phyloP scores from a whole-genome alignment of 2,888 invertebrate species.

The Limnephilus auricula region DNA sequence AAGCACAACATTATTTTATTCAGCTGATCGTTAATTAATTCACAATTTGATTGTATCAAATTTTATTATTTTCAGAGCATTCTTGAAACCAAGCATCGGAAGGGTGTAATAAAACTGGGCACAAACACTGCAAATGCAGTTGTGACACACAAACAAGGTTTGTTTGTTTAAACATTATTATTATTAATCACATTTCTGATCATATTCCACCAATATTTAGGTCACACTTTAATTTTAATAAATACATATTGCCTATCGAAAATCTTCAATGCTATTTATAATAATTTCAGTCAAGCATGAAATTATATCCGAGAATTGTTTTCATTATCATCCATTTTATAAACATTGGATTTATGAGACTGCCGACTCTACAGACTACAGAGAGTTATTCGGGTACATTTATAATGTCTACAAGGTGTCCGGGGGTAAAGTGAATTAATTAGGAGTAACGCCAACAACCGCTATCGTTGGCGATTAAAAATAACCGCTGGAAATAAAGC shows the following conservation, averaged over 20 bases:
- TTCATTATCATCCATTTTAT: background rate
- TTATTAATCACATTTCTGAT: background rate
- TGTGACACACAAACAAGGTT: slow-evolving; percentile 90
- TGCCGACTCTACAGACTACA: too few relatives aligned
- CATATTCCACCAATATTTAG: slow-evolving; percentile 15
- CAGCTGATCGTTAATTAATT: background rate
- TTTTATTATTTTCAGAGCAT: slow-evolving; percentile 77
- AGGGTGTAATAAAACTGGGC: slow-evolving; percentile 83
- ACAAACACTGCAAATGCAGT: slow-evolving; percentile 83
- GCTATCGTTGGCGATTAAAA: too few relatives aligned
- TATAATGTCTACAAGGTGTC: too few relatives aligned
- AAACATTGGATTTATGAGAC: too few relatives aligned
- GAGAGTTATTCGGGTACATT: too few relatives aligned
- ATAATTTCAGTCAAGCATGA: background rate
- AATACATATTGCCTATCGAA: background rate
- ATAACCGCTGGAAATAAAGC: too few relatives aligned
- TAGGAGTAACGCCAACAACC: too few relatives aligned
- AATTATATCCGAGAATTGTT: background rate
- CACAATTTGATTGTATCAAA: background rate
- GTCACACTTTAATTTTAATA: background rate
- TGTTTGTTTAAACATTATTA: slow-evolving; percentile 71
- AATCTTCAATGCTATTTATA: slow-evolving; percentile 13
- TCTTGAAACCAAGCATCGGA: slow-evolving; percentile 85
- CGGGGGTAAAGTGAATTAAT: too few relatives aligned
- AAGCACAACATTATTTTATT: background rate